A percentile compares a stretch with the other conserved stretches of the same genome.
Evolutionary conservation across 2,888 invertebrate species (phyloP).

Genomic region (Melanophora roralis): DNA sequence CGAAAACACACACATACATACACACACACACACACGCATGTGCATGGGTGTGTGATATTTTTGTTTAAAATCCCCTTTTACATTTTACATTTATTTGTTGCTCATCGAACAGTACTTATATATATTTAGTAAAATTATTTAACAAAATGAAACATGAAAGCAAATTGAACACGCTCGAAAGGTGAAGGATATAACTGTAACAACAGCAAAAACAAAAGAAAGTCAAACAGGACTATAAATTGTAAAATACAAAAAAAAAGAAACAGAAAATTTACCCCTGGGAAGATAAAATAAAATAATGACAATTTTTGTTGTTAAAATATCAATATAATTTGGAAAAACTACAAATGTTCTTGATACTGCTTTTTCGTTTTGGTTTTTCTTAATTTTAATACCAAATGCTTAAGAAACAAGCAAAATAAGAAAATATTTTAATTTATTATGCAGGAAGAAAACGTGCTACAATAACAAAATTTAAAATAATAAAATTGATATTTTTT

Average conservation of each 20-base stretch:
- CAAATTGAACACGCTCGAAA: constrained; percentile 60
- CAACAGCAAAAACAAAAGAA: neutral
- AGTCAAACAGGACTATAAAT: neutral
- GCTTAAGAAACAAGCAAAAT: too few species aligned
- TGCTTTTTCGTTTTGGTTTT: too few species aligned
- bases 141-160: constrained; percentile 59
- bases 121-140: constrained; percentile 56
- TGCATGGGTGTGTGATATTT: neutral
- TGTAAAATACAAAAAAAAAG: neutral
- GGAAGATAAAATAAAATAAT: constrained; percentile 43
- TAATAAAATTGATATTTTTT: too few species aligned
- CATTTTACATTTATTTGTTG: constrained; percentile 39
- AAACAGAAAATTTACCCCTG: constrained; percentile 36
- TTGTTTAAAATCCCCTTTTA: constrained; percentile 7
- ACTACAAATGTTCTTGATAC: too few species aligned
- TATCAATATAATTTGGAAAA: constrained; percentile 26
- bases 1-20: neutral
- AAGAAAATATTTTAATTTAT: too few species aligned
- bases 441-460: too few species aligned
- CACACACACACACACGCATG: neutral
- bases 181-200: constrained; percentile 50
- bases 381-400: too few species aligned
- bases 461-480: too few species aligned
- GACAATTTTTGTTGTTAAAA: constrained; percentile 44
- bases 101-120: constrained; percentile 21